A percentile compares a stretch with the other conserved stretches of the same genome.
phyloP scores from a whole-genome alignment of 2,888 invertebrate genomes.

The Drosophila setosimentum region DNA sequence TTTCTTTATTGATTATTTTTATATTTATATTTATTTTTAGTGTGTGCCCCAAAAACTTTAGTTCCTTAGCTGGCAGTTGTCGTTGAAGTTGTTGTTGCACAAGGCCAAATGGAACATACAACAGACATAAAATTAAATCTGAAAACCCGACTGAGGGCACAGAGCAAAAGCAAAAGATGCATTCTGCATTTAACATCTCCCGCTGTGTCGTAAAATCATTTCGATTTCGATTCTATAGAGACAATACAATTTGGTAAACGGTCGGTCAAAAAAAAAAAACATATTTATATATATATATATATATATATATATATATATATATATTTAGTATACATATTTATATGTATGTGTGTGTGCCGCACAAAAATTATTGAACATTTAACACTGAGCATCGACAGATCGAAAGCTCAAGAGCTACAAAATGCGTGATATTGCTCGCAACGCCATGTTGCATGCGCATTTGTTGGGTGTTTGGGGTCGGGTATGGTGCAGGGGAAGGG shows the following conservation, averaged over 20 bases:
- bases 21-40: constrained; percentile 64
- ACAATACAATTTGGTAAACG: constrained; percentile 67
- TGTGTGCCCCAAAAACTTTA: constrained; percentile 59
- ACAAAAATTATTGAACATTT: constrained; percentile 74
- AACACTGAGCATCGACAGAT: constrained; percentile 63
- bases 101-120: constrained; percentile 63
- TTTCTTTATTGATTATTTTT: constrained; percentile 49
- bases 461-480: constrained; percentile 17
- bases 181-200: constrained; percentile 74
- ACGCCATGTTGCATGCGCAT: constrained; percentile 48
- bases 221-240: constrained; percentile 50
- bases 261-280: constrained; percentile 17
- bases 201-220: constrained; percentile 77
- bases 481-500: not conserved
- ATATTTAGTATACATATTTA: constrained; percentile 7
- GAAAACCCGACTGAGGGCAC: constrained; percentile 44
- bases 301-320: constrained; percentile 6
- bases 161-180: constrained; percentile 48
- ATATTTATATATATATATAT: constrained; percentile 10
- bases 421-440: constrained; percentile 28
- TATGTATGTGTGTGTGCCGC: constrained; percentile 20
- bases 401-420: constrained; percentile 40
- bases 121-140: constrained; percentile 74
- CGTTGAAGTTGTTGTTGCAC: constrained; percentile 40
- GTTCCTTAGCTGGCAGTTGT: constrained; percentile 34